Evolutionary conservation across 2,888 invertebrate genomes (phyloP).

Genomic region (Nesidiocoris tenuis): DNA sequence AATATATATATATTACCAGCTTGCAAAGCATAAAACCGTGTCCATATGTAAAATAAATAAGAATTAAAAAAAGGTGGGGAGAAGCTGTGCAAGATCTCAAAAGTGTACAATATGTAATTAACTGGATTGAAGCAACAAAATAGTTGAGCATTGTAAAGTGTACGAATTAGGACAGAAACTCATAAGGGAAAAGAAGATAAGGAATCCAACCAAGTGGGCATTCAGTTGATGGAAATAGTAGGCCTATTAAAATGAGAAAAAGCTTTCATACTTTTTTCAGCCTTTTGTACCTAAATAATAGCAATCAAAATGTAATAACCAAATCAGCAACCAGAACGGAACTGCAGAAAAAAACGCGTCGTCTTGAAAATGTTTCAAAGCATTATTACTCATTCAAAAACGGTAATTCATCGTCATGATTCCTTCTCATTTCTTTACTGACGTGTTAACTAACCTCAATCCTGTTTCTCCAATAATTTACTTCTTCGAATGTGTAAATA

Average conservation of each 20-base stretch:
- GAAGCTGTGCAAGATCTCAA: slow-evolving; percentile 35
- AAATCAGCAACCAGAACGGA: too few species aligned
- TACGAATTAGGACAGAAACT: slow-evolving; percentile 45
- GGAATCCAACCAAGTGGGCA: slow-evolving; percentile 36
- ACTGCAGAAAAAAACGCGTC: too few species aligned
- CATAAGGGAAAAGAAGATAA: slow-evolving; percentile 18
- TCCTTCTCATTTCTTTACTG: not conserved
- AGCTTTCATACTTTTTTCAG: not conserved
- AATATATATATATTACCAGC: slow-evolving; percentile 37
- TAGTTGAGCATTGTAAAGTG: slow-evolving; percentile 47
- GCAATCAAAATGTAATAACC: too few species aligned
- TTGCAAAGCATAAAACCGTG: slow-evolving; percentile 27
- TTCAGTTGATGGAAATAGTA: slow-evolving; percentile 41
- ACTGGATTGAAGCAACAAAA: slow-evolving; percentile 36
- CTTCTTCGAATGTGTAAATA: not conserved
- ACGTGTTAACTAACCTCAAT: not conserved
- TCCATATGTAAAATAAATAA: slow-evolving; percentile 38
- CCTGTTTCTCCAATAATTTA: too few species aligned
- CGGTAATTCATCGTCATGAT: too few species aligned
- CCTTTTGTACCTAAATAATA: not conserved
- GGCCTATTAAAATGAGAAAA: slow-evolving; percentile 43
- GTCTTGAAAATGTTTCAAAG: too few species aligned
- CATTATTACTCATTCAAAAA: too few species aligned
- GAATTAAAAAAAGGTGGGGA: slow-evolving; percentile 7
- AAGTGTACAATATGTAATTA: slow-evolving; percentile 44